These are phyloP conservation scores for Semnornis frantzii DNA, from an alignment of 2,113 vertebrate genomes.

Conservation along the genomic window DNA sequence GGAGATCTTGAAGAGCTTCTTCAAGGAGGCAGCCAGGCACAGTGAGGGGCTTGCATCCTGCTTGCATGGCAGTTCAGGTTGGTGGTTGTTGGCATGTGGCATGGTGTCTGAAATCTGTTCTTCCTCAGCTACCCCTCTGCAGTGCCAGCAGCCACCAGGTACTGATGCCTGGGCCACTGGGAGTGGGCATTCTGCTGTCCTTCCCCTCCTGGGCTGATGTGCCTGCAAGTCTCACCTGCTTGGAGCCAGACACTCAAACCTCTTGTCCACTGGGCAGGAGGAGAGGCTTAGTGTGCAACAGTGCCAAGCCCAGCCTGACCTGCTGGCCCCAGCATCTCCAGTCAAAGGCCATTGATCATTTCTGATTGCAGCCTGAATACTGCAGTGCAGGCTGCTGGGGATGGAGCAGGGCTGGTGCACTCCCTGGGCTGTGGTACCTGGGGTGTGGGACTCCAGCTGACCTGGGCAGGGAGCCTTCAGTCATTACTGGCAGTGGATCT, in stretches of 20 bases:
- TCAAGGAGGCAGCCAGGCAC: background rate
- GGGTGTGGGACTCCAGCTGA: background rate
- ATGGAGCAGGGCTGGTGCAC: too few relatives aligned
- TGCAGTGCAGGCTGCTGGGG: background rate
- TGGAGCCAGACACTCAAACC: background rate
- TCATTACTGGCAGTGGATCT: background rate
- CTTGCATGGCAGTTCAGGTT: rapidly evolving
- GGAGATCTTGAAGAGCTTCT: background rate
- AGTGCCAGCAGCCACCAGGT: background rate
- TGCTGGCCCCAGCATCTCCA: background rate
- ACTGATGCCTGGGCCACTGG: background rate
- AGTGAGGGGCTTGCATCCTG: background rate
- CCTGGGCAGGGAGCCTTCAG: background rate
- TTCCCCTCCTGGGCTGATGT: rapidly evolving
- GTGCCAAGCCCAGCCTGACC: background rate
- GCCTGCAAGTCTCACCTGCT: background rate
- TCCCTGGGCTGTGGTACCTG: background rate
- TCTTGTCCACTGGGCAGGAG: too few relatives aligned
- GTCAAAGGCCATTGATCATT: background rate
- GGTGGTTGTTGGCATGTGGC: background rate
- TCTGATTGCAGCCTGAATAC: background rate
- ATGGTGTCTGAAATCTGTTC: background rate
- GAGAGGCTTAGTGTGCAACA: background rate
- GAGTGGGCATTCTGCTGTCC: background rate
- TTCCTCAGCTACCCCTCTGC: background rate